Evolutionary conservation across 1,140 invertebrate species (phyloP), one percentile per base, ranked within the genome.

Genomic region (Conus ventricosus): DNA sequence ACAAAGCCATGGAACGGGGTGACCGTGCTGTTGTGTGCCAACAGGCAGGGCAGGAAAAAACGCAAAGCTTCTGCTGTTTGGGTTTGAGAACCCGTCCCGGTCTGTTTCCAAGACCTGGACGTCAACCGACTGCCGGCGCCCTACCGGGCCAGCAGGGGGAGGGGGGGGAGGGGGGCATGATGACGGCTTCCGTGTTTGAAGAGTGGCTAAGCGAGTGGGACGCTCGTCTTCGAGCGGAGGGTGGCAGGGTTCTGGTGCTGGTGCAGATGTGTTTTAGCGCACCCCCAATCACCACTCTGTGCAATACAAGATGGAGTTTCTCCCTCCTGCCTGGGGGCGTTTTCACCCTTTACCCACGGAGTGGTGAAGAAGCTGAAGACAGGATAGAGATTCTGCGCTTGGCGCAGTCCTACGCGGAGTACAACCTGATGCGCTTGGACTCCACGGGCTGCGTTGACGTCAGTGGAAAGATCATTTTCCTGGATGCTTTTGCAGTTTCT

Each of bases 291-390:
- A 75, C 67, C 17, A 75, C 67, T 7, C 67, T 75, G 20, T n/a
- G n/a, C 67, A 75, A 75, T 20, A 75, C 7, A 11, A 11, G 67
- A 7, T 75, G 67, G 67, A 75, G 67, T 75, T 75, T 23, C 67
- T 75, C 23, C 67, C 67, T 7, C n/a, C 67, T n/a, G n/a, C 23
- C 67, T 7, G 67, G 67, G 1, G 13, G n/a, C 23, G 17, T n/a
- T 11, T 20, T 23, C 67, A 75, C 67, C 67, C 67, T 7, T 25
- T 75, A 20, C 4, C n/a, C 67, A 75, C 0, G 67, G 67, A 7
- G 67, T 75, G 20, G n/a, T 75, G 17, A 75, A 75, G 67, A 75
- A n/a, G n/a, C 67, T 75, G 67, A 75, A 75, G 67, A 75, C n/a
- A 11, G 67, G 20, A 23, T 75, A 7, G 67, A 75, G 67, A 75